phyloP scores from a whole-genome alignment of 2,113 vertebrate species.

The Cyanoderma ruficeps region DNA sequence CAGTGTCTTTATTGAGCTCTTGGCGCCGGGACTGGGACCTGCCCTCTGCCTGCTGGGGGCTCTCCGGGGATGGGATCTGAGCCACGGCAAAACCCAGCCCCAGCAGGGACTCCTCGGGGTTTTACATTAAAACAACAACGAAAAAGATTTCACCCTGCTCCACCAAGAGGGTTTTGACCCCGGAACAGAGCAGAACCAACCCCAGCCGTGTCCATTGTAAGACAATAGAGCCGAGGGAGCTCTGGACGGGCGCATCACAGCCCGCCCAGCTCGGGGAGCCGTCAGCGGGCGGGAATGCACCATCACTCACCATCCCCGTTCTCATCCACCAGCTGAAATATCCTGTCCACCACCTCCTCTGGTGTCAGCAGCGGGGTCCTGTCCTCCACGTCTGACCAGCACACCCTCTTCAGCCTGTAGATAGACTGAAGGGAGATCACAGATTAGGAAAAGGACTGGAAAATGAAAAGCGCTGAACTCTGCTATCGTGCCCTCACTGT shows the following conservation, averaged over 20 bases:
- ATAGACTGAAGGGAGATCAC: constrained; percentile 78
- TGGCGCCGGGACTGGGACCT: neutral
- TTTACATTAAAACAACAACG: neutral
- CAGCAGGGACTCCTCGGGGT: neutral
- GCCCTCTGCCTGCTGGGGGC: neutral
- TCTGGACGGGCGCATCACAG: neutral
- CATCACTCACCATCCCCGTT: constrained; percentile 88
- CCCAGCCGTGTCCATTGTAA: neutral
- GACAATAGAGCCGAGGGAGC: neutral
- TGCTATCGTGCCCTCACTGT: neutral
- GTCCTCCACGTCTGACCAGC: constrained; percentile 77
- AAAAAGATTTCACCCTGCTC: neutral
- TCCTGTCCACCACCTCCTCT: constrained; percentile 93
- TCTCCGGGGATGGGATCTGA: neutral
- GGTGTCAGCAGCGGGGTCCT: constrained; percentile 83
- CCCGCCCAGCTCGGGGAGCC: neutral
- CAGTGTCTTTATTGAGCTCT: neutral
- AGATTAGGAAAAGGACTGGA: neutral
- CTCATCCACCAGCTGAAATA: constrained; percentile 94
- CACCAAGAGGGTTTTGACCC: neutral
- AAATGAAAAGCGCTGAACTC: neutral
- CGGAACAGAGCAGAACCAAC: neutral
- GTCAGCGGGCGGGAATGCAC: neutral
- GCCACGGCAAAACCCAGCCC: neutral
- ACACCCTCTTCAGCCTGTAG: constrained; percentile 92